Conservation (phyloP, 2,113 vertebrate species). For the Elanoides forficatus region DNA sequence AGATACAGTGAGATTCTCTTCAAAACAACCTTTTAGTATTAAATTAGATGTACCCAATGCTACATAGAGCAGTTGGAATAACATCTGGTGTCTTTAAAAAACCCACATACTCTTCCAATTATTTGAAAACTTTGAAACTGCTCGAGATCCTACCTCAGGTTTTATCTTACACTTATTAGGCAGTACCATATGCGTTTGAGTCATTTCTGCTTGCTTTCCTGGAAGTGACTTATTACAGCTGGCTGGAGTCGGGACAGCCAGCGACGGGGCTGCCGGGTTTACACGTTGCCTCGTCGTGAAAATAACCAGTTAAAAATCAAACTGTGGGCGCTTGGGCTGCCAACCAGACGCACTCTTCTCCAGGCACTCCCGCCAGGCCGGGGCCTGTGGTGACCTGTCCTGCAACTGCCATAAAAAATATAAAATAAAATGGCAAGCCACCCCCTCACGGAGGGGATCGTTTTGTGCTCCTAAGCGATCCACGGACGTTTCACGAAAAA, state of each 20-base stretch:
- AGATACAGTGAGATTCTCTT: neutral
- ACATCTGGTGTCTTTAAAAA: neutral
- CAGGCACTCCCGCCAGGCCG: neutral
- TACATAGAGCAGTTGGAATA: neutral
- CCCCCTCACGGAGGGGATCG: too few relatives aligned
- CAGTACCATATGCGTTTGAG: rapidly evolving
- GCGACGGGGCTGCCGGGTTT: neutral
- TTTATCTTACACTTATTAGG: neutral
- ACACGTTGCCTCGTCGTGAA: neutral
- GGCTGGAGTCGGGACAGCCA: neutral
- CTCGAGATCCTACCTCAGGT: neutral
- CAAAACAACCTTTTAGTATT: neutral
- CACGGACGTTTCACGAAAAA: neutral
- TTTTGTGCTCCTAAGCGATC: neutral
- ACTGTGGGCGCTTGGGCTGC: neutral
- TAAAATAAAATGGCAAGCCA: neutral
- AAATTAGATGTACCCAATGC: neutral
- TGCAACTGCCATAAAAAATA: neutral
- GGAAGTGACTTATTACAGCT: neutral
- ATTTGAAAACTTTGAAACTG: neutral
- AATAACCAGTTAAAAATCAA: neutral
- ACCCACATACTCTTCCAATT: neutral
- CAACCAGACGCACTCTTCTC: neutral
- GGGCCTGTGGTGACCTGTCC: neutral
- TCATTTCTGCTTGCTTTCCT: neutral